Percentiles rank a stretch among this genome's conserved stretches.
These are phyloP conservation scores for Pseudolaguvia tuberculata DNA, from an alignment of 2,113 vertebrate genomes.

Conservation along the genomic window DNA sequence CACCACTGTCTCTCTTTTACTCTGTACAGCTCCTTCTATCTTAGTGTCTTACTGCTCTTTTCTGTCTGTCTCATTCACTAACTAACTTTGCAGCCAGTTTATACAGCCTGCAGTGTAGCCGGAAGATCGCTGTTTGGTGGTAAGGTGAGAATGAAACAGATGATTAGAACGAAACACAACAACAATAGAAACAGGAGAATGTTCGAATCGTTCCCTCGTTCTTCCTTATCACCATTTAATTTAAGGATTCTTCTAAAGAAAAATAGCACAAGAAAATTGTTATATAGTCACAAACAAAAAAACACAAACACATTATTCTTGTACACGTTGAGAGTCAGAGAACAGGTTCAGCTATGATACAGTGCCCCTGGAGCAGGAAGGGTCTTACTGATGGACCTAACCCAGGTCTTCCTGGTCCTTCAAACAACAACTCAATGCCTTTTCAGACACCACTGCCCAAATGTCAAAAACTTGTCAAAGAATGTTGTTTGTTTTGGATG, in stretches of 20 bases:
- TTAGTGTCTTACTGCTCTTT: constrained; percentile 11
- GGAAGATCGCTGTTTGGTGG: constrained; percentile 15
- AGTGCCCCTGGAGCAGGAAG: no score
- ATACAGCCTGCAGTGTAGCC: constrained; percentile 17
- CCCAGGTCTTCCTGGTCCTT: no score
- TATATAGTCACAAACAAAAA: constrained; percentile 3
- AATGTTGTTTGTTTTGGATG: no score
- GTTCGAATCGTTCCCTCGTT: not conserved
- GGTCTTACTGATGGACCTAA: no score
- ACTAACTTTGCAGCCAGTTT: constrained; percentile 31
- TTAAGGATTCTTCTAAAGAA: not conserved
- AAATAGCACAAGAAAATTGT: not conserved
- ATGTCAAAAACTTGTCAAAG: no score
- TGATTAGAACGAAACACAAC: constrained; percentile 5
- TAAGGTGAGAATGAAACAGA: constrained; percentile 7
- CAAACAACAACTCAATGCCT: no score
- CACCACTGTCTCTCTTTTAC: constrained; percentile 50
- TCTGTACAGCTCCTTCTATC: constrained; percentile 33
- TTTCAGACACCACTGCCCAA: no score
- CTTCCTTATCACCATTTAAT: constrained; percentile 11
- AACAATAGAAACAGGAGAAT: constrained; percentile 12
- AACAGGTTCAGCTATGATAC: no score
- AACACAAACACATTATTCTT: constrained; percentile 57
- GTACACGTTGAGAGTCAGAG: no score
- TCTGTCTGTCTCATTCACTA: constrained; percentile 54